Base-by-base conservation (phyloP, 2,888 invertebrate genomes). In the Herminia tarsipennalis region DNA sequence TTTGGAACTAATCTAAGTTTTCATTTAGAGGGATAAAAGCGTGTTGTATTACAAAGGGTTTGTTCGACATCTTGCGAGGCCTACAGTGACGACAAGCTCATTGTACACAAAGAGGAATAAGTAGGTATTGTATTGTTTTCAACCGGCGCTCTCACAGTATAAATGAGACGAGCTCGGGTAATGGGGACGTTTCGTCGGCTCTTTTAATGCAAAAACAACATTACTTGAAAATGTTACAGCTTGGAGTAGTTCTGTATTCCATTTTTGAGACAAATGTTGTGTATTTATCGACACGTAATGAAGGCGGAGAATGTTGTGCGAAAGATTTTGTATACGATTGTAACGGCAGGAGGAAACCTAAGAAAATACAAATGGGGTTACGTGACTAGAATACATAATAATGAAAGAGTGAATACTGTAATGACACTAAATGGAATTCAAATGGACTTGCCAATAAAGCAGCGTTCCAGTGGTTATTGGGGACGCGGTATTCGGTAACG, bases 1-100 rank as follows among this genome's bases (percentile, higher is more conserved):
- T 74, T 66, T 39, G 53, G 65, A 76, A 78, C 73, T 83, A 84
- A 85, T 86, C 82, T 76, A 83, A 83, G 83, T 83, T 83, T 83
- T 73, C 77, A 77, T 78, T 77, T 75, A 72, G 60, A n/a, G 70
- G 63, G 67, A 73, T 63, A 66, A 74, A 76, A 58, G 63, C 71
- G 65, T 62, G 46, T 81, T 67, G 62, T 67, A 70, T 78, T 78
- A 79, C 83, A 83, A 83, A 86, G 81, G 81, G 73, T 75, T 80
- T 75, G 70, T 75, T 80, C 60, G 65, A 76, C 71, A 73, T 70
- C 72, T 65, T 64, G 61, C 65, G 58, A 63, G 64, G 56, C 63
- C 64, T 59, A 70, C 71, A 73, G 76, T 69, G 72, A 63, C 66
- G 63, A 34, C 71, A 67, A 65, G 58, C 67, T 70, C 69, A 66